These are phyloP conservation scores for Notarius lentiginosus DNA, from an alignment of 2,113 vertebrate genomes.

Conservation along the genomic window DNA sequence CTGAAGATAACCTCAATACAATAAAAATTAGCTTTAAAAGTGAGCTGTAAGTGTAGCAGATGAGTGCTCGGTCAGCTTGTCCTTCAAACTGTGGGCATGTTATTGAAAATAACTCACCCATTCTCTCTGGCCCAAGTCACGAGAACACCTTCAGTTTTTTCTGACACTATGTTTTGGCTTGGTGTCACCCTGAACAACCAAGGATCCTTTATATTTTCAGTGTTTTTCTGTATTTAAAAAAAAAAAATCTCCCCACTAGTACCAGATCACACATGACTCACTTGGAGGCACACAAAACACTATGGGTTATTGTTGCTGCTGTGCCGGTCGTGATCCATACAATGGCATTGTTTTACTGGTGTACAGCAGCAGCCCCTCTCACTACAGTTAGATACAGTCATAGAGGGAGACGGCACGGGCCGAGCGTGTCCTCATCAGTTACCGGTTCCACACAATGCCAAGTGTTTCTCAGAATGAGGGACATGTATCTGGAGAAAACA, in stretches of 20 bases:
- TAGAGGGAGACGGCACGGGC: conserved; percentile 22
- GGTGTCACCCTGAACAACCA: conserved; percentile 6
- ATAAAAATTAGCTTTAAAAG: too few relatives aligned
- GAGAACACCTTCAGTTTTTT: neutral
- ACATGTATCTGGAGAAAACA: neutral
- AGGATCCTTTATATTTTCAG: conserved; percentile 36
- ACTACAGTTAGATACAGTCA: conserved; percentile 53
- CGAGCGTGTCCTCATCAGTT: conserved; percentile 28
- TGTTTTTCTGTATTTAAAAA: conserved; percentile 46
- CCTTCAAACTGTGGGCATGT: neutral
- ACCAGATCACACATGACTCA: conserved; percentile 74
- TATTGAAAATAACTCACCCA: neutral
- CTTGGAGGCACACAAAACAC: conserved; percentile 72
- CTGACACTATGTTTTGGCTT: neutral
- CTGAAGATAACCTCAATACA: neutral
- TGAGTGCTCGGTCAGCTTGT: neutral
- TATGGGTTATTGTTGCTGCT: conserved; percentile 66
- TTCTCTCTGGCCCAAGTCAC: neutral
- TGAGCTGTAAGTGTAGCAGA: neutral
- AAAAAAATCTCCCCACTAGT: conserved; percentile 36
- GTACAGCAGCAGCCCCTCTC: conserved; percentile 32
- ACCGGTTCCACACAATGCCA: neutral
- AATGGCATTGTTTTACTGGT: conserved; percentile 64
- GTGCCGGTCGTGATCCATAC: conserved; percentile 62
- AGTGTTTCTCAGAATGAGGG: conserved; percentile 4